phyloP scores from a whole-genome alignment of 2,888 invertebrate species.

The Sthenelais limicola region DNA sequence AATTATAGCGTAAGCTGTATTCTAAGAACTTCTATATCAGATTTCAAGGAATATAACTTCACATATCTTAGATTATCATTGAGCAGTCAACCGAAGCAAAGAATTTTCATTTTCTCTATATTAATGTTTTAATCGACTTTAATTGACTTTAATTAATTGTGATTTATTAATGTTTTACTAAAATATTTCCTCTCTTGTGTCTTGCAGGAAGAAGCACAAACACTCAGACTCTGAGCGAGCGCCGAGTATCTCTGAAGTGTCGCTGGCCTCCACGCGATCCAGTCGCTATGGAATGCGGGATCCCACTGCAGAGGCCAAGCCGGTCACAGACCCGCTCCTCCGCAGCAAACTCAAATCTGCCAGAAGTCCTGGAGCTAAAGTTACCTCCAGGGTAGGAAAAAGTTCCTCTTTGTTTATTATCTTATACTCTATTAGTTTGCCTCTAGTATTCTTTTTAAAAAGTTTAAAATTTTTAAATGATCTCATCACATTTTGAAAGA shows the following conservation, averaged over 20 bases:
- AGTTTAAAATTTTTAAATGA: not conserved
- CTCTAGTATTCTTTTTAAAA: no score
- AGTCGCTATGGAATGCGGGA: slow-evolving; percentile 36
- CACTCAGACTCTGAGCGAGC: slow-evolving; percentile 13
- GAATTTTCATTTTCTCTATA: no score
- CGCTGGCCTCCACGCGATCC: slow-evolving; percentile 20
- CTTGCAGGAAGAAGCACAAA: slow-evolving; percentile 24
- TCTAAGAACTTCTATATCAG: no score
- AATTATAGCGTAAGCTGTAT: no score
- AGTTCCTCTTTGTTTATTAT: not conserved
- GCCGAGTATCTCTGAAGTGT: slow-evolving; percentile 33
- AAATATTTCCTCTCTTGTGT: no score
- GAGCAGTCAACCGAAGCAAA: no score
- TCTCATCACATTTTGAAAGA: not conserved
- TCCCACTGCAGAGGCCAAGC: slow-evolving; percentile 48
- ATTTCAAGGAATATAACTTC: no score
- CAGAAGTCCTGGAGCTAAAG: slow-evolving; percentile 48
- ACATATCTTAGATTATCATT: no score
- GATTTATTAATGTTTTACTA: no score
- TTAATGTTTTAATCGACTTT: no score
- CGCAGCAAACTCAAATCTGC: slow-evolving; percentile 51
- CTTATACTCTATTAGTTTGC: not conserved
- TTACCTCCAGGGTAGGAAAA: slow-evolving; percentile 55
- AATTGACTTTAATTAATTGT: no score
- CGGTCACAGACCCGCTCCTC: slow-evolving; percentile 55